Evolutionary conservation across 2,888 invertebrate species (phyloP).

Genomic region (Leptura quadrifasciata): DNA sequence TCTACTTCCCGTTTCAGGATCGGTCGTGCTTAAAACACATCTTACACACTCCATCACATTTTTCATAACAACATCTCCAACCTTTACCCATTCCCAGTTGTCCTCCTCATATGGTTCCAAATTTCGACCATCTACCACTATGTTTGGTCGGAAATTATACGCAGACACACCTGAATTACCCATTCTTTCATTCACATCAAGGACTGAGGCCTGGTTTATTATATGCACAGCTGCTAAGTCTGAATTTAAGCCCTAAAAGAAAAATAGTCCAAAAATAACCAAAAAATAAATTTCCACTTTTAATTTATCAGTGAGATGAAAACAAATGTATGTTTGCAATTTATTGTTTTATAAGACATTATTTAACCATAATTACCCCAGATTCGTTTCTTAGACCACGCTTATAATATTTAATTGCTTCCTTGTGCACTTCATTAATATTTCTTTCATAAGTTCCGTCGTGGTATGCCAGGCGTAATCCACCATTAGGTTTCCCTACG

Average conservation of each 20-base stretch:
- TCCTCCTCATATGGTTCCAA: slow-evolving; percentile 74
- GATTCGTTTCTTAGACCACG: slow-evolving; percentile 54
- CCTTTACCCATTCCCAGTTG: slow-evolving; percentile 76
- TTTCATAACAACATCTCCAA: slow-evolving; percentile 75
- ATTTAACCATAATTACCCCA: slow-evolving; percentile 53
- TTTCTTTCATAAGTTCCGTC: slow-evolving; percentile 59
- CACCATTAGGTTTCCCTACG: slow-evolving; percentile 60
- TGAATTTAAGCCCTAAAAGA: slow-evolving; percentile 73
- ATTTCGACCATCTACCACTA: slow-evolving; percentile 73
- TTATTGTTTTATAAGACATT: too few relatives aligned
- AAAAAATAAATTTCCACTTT: too few relatives aligned
- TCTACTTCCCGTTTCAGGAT: slow-evolving; percentile 74
- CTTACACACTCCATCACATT: slow-evolving; percentile 76
- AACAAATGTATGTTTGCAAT: too few relatives aligned
- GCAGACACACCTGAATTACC: slow-evolving; percentile 68
- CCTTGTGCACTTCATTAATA: slow-evolving; percentile 53
- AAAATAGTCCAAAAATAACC: slow-evolving; percentile 7
- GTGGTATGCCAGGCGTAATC: slow-evolving; percentile 68
- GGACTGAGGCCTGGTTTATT: slow-evolving; percentile 74
- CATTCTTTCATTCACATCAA: slow-evolving; percentile 74
- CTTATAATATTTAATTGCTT: slow-evolving; percentile 48
- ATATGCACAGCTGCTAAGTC: slow-evolving; percentile 76
- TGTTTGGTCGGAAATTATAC: slow-evolving; percentile 77
- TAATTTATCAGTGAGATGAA: too few relatives aligned
- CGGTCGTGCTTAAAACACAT: slow-evolving; percentile 72